Percentiles rank a stretch among this genome's conserved stretches.
phyloP scores from a whole-genome alignment of 2,888 invertebrate genomes.

The Amblyteles armatorius region DNA sequence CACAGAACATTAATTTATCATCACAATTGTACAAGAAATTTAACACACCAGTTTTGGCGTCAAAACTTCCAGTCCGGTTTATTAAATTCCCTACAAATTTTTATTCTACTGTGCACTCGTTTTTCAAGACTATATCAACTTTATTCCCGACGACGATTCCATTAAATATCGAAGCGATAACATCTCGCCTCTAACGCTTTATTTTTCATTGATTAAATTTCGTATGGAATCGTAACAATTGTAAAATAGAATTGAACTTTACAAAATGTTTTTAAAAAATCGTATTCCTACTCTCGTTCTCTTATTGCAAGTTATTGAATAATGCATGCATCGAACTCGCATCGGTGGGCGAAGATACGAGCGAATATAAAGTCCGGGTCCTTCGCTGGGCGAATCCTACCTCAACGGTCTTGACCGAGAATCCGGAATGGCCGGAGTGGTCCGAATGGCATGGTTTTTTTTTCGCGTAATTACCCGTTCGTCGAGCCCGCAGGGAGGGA shows the following conservation, averaged over 20 bases:
- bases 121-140: too few relatives aligned
- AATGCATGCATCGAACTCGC: background rate
- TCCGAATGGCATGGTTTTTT: slow-evolving; percentile 21
- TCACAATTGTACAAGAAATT: too few relatives aligned
- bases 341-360: background rate
- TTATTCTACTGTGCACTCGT: too few relatives aligned
- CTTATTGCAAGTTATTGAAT: background rate
- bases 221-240: background rate
- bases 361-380: slow-evolving; percentile 9
- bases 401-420: slow-evolving; percentile 43
- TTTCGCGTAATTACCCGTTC: slow-evolving; percentile 50
- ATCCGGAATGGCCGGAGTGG: slow-evolving; percentile 33
- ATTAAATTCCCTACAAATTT: too few relatives aligned
- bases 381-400: slow-evolving; percentile 29
- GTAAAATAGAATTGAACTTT: background rate
- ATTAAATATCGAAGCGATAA: too few relatives aligned
- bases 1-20: too few relatives aligned
- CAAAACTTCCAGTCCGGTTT: too few relatives aligned
- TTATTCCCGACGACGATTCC: too few relatives aligned
- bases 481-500: slow-evolving; percentile 30
- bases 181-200: background rate
- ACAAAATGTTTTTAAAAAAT: background rate
- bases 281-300: background rate
- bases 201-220: background rate
- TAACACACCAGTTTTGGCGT: too few relatives aligned